Percentiles rank a stretch among this genome's conserved stretches.
These are phyloP conservation scores for Mus pahari DNA, from an alignment of 2,113 vertebrate genomes.

Conservation along the genomic window DNA sequence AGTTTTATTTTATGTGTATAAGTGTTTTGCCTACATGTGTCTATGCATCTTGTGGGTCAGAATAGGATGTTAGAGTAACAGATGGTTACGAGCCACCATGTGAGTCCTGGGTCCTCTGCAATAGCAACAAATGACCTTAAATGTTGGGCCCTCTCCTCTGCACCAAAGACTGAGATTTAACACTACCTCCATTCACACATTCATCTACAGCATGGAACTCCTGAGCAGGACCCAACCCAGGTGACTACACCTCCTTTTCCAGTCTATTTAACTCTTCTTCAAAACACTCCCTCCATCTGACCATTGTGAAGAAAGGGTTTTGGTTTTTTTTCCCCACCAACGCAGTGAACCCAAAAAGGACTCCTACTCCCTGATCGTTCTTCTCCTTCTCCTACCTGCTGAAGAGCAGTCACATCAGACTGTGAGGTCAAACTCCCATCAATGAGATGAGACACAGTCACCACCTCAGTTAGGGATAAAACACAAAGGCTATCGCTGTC, in stretches of 20 bases:
- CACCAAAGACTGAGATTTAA: neutral
- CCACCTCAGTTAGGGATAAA: neutral
- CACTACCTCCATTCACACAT: neutral
- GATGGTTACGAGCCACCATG: no score
- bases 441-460: neutral
- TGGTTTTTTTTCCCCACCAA: no score
- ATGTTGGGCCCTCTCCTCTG: neutral
- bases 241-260: neutral
- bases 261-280: neutral
- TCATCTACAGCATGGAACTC: neutral
- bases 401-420: neutral
- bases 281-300: neutral
- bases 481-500: neutral
- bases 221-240: neutral
- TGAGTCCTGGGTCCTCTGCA: neutral
- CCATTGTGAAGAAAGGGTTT: neutral
- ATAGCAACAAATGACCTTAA: neutral
- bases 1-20: neutral
- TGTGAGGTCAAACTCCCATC: neutral
- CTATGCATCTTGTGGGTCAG: neutral
- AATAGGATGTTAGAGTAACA: neutral
- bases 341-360: neutral
- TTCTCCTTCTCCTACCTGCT: neutral
- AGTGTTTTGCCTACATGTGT: neutral
- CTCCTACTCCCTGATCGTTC: neutral